Base-by-base conservation (phyloP, 1,140 invertebrate species). In the Plectus sambesii region DNA sequence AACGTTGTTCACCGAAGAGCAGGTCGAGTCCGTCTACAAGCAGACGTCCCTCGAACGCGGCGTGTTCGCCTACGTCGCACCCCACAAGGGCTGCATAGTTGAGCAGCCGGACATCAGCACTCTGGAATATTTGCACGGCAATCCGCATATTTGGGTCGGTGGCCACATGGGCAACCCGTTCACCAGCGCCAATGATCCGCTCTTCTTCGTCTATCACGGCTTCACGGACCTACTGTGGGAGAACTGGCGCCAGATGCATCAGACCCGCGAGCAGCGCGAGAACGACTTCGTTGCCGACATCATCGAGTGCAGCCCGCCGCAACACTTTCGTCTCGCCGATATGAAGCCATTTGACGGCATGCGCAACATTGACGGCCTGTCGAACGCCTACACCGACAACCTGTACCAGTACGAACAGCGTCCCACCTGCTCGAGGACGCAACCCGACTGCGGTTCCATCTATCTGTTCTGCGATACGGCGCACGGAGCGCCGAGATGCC, bases 181-280 rank as follows among this genome's bases (percentile, higher is more conserved):
- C 19, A 66, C 62, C 2, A 56, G 54, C 17, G 60, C 70, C 23
- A 72, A 68, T 47, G 73, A 74, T 50, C 63, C 63, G 2, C 23
- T 48, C 2, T 58, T 58, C 49, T 58, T 53, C 44, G 27, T 57
- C 20, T 55, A 58, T 48, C 56, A 58, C 3, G 27, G 27, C 1
- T 58, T 58, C 38, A 58, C 72, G 9, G 71, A 73, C 51, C 62
- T 41, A 29, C 47, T 67, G 33, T 66, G 55, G 59, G 69, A 69
- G 39, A 44, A 60, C 25, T 69, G 69, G 66, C 43, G 68, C 9
- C 63, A 69, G 43, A 27, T 45, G 39, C 58, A 64, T 42, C 53
- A 57, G 38, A 41, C 52, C 24, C 41, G 57, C 23, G 59, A 44
- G 46, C 35, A 47, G 2, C 33, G 63, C 12, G 63, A 66, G 26